phyloP scores from a whole-genome alignment of 2,888 invertebrate species.

The Thalpophila matura region DNA sequence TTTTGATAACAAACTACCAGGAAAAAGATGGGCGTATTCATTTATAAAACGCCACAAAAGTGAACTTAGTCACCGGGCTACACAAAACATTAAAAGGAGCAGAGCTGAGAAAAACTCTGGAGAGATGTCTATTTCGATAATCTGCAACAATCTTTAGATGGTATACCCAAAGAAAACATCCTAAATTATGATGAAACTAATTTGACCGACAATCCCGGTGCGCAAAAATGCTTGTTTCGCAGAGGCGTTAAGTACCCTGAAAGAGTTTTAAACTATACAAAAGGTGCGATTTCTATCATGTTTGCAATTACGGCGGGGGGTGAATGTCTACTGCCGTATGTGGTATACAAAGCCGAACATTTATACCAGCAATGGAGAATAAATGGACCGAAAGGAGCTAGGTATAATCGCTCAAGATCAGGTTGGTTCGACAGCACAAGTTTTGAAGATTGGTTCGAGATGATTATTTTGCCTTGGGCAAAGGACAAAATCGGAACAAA shows the following conservation, averaged over 20 bases:
- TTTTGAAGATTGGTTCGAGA: conserved; percentile 54
- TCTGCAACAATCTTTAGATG: not conserved
- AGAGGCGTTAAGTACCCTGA: no score
- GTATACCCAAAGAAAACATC: not conserved
- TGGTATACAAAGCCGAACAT: conserved; percentile 1
- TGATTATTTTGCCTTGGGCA: not conserved
- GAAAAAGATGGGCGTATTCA: not conserved
- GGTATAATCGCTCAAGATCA: conserved; percentile 51
- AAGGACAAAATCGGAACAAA: no score
- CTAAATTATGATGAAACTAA: not conserved
- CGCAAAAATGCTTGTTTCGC: conserved; percentile 6
- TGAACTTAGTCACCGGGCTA: not conserved
- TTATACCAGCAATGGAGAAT: no score
- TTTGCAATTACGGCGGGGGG: conserved; percentile 3
- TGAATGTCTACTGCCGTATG: not conserved
- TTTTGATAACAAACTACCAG: conserved; percentile 6
- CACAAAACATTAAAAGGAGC: conserved; percentile 8
- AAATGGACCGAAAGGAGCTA: conserved; percentile 17
- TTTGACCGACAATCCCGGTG: not conserved
- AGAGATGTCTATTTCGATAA: conserved; percentile 7
- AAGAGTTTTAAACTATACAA: not conserved
- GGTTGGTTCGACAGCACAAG: conserved; percentile 56
- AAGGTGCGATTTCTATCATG: conserved; percentile 1
- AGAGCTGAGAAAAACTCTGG: conserved; percentile 1
- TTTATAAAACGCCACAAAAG: conserved; percentile 1